phyloP scores from a whole-genome alignment of 2,797 vertebrate species.

The Tamandua tetradactyla region DNA sequence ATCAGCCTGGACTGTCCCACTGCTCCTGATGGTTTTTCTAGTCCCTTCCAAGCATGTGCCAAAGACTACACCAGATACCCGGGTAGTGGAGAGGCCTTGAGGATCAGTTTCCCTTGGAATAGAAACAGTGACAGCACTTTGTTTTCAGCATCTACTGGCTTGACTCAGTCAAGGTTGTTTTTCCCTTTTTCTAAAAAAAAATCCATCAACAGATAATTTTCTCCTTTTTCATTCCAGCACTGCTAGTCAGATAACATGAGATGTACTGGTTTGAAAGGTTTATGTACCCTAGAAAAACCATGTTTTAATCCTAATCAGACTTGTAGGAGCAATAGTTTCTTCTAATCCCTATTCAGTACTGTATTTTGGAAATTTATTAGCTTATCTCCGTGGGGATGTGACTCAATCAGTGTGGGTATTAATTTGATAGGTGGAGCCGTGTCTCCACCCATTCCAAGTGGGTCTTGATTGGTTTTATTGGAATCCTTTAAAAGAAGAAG shows the following conservation, averaged over 20 bases:
- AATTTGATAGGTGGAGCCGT: no score
- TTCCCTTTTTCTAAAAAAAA: background rate
- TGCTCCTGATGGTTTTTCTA: background rate
- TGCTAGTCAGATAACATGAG: background rate
- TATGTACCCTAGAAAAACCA: no score
- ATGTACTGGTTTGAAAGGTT: no score
- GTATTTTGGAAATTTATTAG: no score
- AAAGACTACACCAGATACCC: background rate
- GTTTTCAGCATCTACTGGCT: background rate
- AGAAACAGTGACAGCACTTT: background rate
- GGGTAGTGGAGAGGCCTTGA: rapidly evolving
- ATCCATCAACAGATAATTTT: background rate
- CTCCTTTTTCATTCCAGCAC: background rate
- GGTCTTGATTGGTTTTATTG: no score
- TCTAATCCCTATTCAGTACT: no score
- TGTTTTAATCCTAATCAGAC: no score
- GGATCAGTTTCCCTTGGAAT: background rate
- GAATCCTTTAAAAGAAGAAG: no score
- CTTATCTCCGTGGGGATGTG: no score
- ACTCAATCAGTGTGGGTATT: no score
- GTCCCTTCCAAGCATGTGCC: background rate
- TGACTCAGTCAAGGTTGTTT: background rate
- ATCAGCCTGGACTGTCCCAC: background rate
- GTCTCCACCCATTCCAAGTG: no score
- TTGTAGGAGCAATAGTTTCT: no score